Evolutionary conservation across 2,797 vertebrate genomes (phyloP).

Genomic region (Triplophysa yarkandensis): DNA sequence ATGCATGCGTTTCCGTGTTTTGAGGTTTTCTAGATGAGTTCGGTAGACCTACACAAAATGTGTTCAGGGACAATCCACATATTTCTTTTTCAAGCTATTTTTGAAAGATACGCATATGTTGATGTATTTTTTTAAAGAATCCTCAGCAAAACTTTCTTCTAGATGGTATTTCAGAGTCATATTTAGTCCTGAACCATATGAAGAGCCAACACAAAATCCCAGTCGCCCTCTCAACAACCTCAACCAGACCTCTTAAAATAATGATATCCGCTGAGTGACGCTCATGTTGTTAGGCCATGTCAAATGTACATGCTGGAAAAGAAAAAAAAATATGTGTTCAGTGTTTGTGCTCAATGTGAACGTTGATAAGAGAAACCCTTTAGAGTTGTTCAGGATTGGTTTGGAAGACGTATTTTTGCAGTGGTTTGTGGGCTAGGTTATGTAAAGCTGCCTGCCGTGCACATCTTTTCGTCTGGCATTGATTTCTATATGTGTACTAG

Average conservation of each 20-base stretch:
- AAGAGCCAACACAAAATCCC: constrained; percentile 61
- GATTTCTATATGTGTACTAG: constrained; percentile 64
- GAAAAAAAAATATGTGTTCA: constrained; percentile 54
- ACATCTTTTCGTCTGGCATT: constrained; percentile 73
- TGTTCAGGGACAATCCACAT: constrained; percentile 65
- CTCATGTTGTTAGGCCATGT: constrained; percentile 71
- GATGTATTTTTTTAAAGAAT: constrained; percentile 75
- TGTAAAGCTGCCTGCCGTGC: constrained; percentile 71
- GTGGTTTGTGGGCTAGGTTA: constrained; percentile 66
- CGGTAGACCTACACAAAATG: constrained; percentile 15
- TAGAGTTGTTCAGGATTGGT: constrained; percentile 67
- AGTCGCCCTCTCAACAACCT: constrained; percentile 56
- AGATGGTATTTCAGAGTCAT: constrained; percentile 8
- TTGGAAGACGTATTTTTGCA: constrained; percentile 65
- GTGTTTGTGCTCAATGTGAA: constrained; percentile 77
- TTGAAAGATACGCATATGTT: constrained; percentile 62
- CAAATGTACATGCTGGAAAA: constrained; percentile 61
- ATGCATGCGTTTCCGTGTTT: neutral
- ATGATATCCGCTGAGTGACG: constrained; percentile 45
- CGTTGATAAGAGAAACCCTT: constrained; percentile 60
- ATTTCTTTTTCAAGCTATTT: constrained; percentile 64
- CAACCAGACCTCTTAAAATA: constrained; percentile 59
- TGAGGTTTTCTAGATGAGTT: constrained; percentile 6
- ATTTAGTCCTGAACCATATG: constrained; percentile 46
- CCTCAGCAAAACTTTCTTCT: constrained; percentile 56